Conservation (phyloP, 2,888 invertebrate species). For the Chloroclysta siterata region DNA sequence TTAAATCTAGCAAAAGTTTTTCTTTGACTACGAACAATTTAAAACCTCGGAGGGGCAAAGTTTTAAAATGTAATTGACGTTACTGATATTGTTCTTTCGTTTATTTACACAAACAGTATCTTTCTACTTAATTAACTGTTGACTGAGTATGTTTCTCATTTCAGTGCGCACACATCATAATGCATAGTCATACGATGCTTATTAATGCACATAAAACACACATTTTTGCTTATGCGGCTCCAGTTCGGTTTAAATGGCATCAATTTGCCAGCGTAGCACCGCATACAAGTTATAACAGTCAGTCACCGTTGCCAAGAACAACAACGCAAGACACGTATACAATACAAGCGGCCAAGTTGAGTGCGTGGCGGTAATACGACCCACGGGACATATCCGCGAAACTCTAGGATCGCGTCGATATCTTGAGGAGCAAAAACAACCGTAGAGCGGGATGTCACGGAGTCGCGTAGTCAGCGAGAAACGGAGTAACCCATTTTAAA, state of each 20-base stretch:
- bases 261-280: constrained; percentile 34
- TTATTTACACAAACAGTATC: constrained; percentile 38
- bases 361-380: constrained; percentile 44
- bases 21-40: constrained; percentile 60
- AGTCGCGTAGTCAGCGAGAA: constrained; percentile 78
- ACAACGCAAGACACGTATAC: constrained; percentile 40
- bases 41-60: constrained; percentile 53
- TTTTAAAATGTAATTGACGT: constrained; percentile 59
- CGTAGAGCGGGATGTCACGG: constrained; percentile 67
- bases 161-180: neutral
- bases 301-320: constrained; percentile 43
- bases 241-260: constrained; percentile 26
- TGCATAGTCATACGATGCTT: neutral
- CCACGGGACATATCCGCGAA: constrained; percentile 52
- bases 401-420: constrained; percentile 57
- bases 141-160: constrained; percentile 5
- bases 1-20: constrained; percentile 68
- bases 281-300: constrained; percentile 38
- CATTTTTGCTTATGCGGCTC: constrained; percentile 20
- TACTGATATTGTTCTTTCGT: constrained; percentile 49
- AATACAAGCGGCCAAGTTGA: constrained; percentile 37
- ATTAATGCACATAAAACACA: constrained; percentile 7
- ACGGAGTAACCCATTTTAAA: constrained; percentile 81
- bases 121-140: constrained; percentile 23
- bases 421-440: constrained; percentile 63